Percentiles rank a stretch among this genome's conserved stretches.
Conservation (phyloP, 2,888 invertebrate species). For the Oeneis ivallda region DNA sequence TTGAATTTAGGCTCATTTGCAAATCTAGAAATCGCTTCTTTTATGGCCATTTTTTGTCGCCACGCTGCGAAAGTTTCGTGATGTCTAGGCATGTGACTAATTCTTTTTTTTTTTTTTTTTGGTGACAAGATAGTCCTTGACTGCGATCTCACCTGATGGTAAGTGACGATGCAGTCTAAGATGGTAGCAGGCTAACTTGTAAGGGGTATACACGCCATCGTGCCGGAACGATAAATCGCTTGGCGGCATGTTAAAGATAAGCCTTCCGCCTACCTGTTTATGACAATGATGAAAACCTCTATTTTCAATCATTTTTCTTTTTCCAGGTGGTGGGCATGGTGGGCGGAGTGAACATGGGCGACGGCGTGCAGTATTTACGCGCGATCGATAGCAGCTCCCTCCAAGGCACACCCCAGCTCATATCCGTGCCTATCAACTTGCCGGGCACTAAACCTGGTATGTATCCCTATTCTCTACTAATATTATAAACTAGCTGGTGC, state of each 20-base stretch:
- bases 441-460: constrained; percentile 86
- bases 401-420: constrained; percentile 83
- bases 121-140: no score
- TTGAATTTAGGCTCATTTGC: neutral
- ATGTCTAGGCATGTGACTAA: no score
- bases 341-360: constrained; percentile 80
- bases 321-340: constrained; percentile 85
- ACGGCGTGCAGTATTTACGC: constrained; percentile 88
- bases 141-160: no score
- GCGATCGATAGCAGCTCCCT: constrained; percentile 58
- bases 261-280: neutral
- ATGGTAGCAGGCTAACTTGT: no score
- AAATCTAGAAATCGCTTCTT: neutral
- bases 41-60: no score
- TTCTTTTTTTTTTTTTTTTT: no score
- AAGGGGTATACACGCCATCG: no score
- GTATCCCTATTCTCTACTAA: constrained; percentile 9
- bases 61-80: no score
- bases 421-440: constrained; percentile 89
- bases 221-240: no score
- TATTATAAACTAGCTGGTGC: no score
- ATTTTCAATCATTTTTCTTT: neutral
- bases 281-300: no score
- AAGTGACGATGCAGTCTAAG: no score
- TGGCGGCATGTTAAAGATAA: neutral